Conservation (phyloP, 2,113 vertebrate genomes). For the Hymenochirus boettgeri region DNA sequence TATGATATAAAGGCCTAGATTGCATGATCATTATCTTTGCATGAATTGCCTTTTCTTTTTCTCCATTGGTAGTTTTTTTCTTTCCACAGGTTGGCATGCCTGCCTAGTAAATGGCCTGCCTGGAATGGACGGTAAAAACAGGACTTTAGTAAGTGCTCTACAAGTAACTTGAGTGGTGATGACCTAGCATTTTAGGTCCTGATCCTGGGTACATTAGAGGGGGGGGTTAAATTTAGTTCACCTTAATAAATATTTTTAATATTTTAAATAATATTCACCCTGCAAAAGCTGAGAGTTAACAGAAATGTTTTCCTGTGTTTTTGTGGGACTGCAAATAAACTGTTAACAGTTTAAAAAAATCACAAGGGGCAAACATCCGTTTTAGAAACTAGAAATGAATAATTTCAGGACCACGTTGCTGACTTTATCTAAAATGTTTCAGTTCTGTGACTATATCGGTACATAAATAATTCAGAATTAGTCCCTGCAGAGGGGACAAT, state of each 20-base stretch:
- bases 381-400: conserved; percentile 86
- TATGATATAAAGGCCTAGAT: no score
- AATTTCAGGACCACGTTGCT: conserved; percentile 88
- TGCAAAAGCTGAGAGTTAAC: conserved; percentile 34
- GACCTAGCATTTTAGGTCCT: no score
- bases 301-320: conserved; percentile 69
- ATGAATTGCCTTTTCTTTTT: no score
- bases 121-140: no score
- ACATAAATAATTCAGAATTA: conserved; percentile 99
- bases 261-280: conserved; percentile 24
- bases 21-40: no score
- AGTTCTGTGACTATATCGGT: conserved; percentile 86
- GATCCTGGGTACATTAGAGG: no score
- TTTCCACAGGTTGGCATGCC: no score
- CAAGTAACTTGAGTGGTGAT: no score
- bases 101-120: no score
- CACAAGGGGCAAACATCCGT: conserved; percentile 93
- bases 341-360: conserved; percentile 94
- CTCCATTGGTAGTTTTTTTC: no score
- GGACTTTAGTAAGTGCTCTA: no score
- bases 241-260: not conserved
- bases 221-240: not conserved
- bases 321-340: conserved; percentile 84
- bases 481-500: conserved; percentile 94
- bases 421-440: conserved; percentile 98